Base-by-base conservation (phyloP, 2,797 vertebrate species). In the Carduelis carduelis region DNA sequence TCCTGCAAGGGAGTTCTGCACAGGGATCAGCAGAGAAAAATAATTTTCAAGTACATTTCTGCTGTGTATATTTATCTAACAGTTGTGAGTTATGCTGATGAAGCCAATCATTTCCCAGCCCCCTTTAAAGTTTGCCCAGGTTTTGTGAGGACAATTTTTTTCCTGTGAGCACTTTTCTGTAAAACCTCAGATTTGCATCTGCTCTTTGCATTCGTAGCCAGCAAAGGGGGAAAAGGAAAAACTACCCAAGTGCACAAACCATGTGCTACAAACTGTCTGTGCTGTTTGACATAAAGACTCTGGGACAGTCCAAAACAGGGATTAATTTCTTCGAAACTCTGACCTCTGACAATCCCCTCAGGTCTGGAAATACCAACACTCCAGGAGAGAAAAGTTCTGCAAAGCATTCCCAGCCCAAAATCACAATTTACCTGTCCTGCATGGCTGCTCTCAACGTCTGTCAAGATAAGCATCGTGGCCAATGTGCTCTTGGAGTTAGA, bases 131-230 rank as follows among this genome's bases (percentile, higher is more conserved):
- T 72, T 83, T 65, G 66, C 88, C 52, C 75, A 76, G 82, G 66
- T 89, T 95, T 87, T 71, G 76, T 41, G 23, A 90, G 92, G 87
- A 84, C 78, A 85, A 1, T 35, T 72, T 60, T 50, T 84, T 83
- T 53, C 37, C 53, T 37, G 30, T 26, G 56, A 87, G 50, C n/a
- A 6, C 27, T 92, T 55, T 53, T 37, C 53, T 71, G 43, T 32
- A 66, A 80, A 77, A 68, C 15, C 60, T 88, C 27, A 18, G 68
- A 6, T 93, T 78, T 93, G 61, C 65, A 46, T 46, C n/a, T 20
- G 46, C 43, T 57, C 15, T 82, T 65, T 44, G 66, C 57, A 71
- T 64, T 71, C 0, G 0, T 14, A 55, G 83, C 81, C 88, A 95
- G 78, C 39, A 92, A 68, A 78, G n/a, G 39, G 46, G 57, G 8